A percentile compares a stretch with the other conserved stretches of the same genome.
These are phyloP conservation scores for Pitangus sulphuratus DNA, from an alignment of 2,797 vertebrate species.

Conservation along the genomic window DNA sequence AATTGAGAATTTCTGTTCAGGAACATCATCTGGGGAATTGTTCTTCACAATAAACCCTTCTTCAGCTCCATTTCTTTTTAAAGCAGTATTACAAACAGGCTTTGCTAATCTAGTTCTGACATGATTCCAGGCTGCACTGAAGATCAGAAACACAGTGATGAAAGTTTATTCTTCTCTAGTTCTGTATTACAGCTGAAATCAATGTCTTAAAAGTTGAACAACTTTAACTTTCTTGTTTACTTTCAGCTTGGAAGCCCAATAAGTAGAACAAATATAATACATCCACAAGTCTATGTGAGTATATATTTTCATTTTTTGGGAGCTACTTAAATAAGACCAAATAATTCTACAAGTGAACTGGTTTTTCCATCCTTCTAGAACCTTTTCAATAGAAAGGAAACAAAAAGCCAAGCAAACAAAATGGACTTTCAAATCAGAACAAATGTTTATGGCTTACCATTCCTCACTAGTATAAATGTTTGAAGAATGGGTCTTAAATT, in stretches of 20 bases:
- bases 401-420: background rate
- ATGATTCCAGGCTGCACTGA: background rate
- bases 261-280: constrained; percentile 95
- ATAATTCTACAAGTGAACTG: background rate
- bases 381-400: background rate
- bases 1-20: background rate
- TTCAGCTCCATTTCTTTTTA: background rate
- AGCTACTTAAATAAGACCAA: background rate
- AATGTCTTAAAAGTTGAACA: background rate
- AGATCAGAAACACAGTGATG: background rate
- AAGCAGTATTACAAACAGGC: background rate
- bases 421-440: background rate
- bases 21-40: background rate
- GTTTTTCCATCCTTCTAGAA: background rate
- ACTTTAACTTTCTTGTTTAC: background rate
- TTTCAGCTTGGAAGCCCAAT: constrained; percentile 94
- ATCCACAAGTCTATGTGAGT: constrained; percentile 98
- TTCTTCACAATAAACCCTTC: background rate
- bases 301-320: background rate
- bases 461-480: background rate
- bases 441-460: background rate
- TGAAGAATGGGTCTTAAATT: background rate
- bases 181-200: background rate
- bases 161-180: background rate
- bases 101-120: background rate